Conservation (phyloP, 2,888 invertebrate genomes). For the Pterostichus niger region DNA sequence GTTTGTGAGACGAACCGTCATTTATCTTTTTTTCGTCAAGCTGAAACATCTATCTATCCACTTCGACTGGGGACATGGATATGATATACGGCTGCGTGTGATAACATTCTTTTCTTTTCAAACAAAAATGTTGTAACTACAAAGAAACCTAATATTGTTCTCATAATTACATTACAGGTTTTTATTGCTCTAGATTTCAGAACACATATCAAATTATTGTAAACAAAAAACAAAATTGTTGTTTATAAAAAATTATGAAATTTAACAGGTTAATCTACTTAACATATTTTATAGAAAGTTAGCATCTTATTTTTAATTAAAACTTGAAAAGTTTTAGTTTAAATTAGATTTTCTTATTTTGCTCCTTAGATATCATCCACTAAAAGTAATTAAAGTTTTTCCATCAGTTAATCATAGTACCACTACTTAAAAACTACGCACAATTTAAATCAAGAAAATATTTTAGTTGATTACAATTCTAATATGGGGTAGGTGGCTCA, state of each 20-base stretch:
- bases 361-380: constrained; percentile 18
- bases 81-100: constrained; percentile 33
- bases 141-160: constrained; percentile 2
- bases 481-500: constrained; percentile 1
- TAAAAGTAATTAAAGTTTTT: constrained; percentile 51
- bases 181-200: not conserved
- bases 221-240: not conserved
- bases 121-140: constrained; percentile 12
- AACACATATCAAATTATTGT: not conserved
- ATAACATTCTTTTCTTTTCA: not conserved
- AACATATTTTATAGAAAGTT: constrained; percentile 19
- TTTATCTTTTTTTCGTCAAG: constrained; percentile 49
- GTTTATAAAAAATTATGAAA: constrained; percentile 20
- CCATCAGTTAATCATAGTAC: constrained; percentile 4
- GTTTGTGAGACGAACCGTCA: constrained; percentile 48
- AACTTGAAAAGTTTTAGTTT: constrained; percentile 37
- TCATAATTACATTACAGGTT: not conserved
- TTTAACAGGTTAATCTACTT: constrained; percentile 15
- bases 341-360: constrained; percentile 32
- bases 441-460: constrained; percentile 14
- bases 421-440: not conserved
- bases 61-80: not conserved
- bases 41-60: constrained; percentile 27
- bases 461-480: constrained; percentile 10
- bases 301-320: constrained; percentile 40